phyloP scores from a whole-genome alignment of 2,113 vertebrate genomes.

The Talpa occidentalis region DNA sequence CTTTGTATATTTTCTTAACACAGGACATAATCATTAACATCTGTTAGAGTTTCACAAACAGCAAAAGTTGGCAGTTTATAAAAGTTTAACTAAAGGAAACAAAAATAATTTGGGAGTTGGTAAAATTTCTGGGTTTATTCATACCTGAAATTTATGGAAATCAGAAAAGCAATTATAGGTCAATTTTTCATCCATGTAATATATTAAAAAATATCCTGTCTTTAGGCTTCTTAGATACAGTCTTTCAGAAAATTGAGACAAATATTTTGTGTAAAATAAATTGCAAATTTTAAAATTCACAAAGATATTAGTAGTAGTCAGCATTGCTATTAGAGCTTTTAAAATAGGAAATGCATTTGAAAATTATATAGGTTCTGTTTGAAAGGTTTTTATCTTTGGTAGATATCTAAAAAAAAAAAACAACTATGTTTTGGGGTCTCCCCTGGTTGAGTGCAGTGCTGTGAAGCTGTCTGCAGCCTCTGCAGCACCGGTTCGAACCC shows the following conservation, averaged over 20 bases:
- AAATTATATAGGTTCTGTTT: neutral
- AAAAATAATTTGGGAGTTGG: conserved; percentile 7
- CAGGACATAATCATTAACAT: neutral
- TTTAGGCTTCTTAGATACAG: neutral
- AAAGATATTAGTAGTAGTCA: neutral
- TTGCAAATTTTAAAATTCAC: neutral
- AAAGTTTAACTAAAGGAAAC: conserved; percentile 67
- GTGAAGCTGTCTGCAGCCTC: no score
- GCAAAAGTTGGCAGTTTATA: conserved; percentile 22
- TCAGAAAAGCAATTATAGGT: neutral
- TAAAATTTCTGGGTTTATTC: conserved; percentile 38
- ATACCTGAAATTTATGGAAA: conserved; percentile 31
- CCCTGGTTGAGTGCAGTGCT: no score
- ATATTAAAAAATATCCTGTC: neutral
- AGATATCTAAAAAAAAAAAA: neutral
- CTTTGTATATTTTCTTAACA: neutral
- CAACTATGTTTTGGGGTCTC: no score
- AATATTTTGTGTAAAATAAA: neutral
- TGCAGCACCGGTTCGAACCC: no score
- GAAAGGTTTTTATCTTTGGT: neutral
- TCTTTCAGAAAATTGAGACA: neutral
- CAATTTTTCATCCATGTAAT: neutral
- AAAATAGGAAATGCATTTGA: neutral
- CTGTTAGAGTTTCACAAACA: conserved; percentile 20
- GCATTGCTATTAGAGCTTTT: neutral